Base-by-base conservation (phyloP, 2,113 vertebrate genomes). In the Chloropsis hardwickii region DNA sequence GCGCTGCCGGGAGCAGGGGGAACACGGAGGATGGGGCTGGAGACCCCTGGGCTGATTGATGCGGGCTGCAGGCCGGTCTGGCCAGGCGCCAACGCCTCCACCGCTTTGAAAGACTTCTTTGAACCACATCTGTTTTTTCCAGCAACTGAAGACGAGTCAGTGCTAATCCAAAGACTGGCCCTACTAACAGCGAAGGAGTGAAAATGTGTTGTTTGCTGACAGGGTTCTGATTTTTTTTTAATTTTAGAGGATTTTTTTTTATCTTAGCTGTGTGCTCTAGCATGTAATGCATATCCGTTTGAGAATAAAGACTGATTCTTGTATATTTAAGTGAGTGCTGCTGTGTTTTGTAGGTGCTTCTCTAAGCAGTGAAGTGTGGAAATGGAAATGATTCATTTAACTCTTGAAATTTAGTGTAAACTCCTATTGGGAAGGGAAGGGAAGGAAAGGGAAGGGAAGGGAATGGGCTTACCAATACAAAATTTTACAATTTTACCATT, bases 51-150 rank as follows among this genome's bases (percentile, higher is more conserved):
- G 69, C 84, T 91, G 86, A 89, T 89, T 89, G 89, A 94, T 91
- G 93, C 73, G 29, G 88, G 66, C 66, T 81, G 88, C 22, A 73
- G 82, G 79, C 71, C 74, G 72, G 35, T 14, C 84, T 84, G 95
- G 81, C 87, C 29, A 1, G 83, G 60, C 13, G 72, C 86, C 91
- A 88, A 39, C 3, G 1, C 72, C 73, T 71, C 44, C 18, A 0
- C 70, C 76, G 16, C 88, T 65, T 94, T 92, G 74, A 95, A 93
- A 88, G 82, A 11, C 57, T 71, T 66, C 92, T 96, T 92, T 95
- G 92, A 97, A 93, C 94, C 62, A 92, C 92, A 94, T 95, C 92
- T 97, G 88, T 42, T 94, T 97, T 96, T 94, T 65, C 58, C 81
- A 90, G 88, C 71, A 70, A 18, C 28, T 19, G 79, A 88, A 48